Conservation (phyloP, 2,113 vertebrate species). For the Speoplatyrhinus poulsoni region DNA sequence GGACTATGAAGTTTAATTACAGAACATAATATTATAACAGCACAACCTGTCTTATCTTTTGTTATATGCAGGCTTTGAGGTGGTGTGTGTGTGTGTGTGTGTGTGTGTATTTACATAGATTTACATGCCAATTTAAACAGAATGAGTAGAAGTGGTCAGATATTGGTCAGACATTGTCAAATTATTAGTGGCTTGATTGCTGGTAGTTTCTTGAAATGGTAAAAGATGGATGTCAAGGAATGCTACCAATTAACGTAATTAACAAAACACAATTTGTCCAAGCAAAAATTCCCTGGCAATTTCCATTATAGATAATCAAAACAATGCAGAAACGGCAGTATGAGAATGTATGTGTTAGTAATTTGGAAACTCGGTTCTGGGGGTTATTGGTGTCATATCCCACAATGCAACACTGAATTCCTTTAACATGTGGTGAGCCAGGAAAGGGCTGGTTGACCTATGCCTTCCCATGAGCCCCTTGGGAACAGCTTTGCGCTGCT, state of each 20-base stretch:
- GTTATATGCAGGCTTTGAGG: neutral
- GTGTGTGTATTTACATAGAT: too few species aligned
- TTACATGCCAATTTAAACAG: too few species aligned
- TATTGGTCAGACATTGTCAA: too few species aligned
- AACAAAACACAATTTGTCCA: too few species aligned
- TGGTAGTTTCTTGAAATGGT: too few species aligned
- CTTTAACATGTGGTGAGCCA: conserved; percentile 85
- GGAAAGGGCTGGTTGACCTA: conserved; percentile 83
- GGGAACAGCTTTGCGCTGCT: conserved; percentile 70
- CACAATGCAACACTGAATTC: conserved; percentile 81
- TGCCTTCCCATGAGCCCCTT: conserved; percentile 77
- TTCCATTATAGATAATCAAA: neutral
- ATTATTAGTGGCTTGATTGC: too few species aligned
- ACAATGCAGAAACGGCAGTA: conserved; percentile 42
- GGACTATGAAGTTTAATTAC: conserved; percentile 11
- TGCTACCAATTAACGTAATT: too few species aligned
- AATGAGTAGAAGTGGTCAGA: too few species aligned
- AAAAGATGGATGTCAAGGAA: too few species aligned
- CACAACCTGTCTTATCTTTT: conserved; percentile 12
- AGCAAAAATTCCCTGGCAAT: neutral
- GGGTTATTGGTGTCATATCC: conserved; percentile 74
- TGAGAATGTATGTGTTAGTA: conserved; percentile 76
- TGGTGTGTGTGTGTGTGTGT: too few species aligned
- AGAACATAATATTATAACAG: neutral
- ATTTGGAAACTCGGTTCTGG: conserved; percentile 74